Percentiles rank a stretch among this genome's conserved stretches.
Conservation (phyloP, 2,797 vertebrate species). For the Poeciliopsis presidionis region DNA sequence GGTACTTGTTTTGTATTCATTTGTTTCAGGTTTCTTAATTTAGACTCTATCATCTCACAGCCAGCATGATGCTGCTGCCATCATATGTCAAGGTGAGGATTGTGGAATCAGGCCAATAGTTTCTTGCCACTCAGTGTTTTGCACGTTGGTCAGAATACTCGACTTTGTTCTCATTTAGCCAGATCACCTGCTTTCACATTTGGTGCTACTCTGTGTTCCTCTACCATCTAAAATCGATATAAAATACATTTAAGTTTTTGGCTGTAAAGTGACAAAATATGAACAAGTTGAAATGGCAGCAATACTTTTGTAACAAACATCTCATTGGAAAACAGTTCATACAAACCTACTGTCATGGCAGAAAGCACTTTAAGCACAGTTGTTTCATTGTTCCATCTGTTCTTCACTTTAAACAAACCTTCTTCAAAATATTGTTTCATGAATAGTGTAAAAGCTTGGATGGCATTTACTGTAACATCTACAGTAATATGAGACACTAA, state of each 20-base stretch:
- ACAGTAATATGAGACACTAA: not conserved
- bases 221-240: too few species aligned
- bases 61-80: not conserved
- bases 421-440: slow-evolving; percentile 7
- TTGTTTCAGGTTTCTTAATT: not conserved
- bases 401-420: not conserved
- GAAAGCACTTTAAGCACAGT: not conserved
- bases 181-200: not conserved
- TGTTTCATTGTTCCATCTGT: not conserved
- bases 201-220: too few species aligned
- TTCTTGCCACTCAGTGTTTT: not conserved
- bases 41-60: not conserved
- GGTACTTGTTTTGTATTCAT: not conserved
- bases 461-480: not conserved
- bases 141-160: not conserved
- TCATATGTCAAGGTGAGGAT: not conserved
- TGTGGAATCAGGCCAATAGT: not conserved
- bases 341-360: slow-evolving; percentile 6
- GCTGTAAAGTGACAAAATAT: not conserved
- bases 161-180: not conserved
- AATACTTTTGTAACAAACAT: not conserved
- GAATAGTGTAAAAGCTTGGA: slow-evolving; percentile 3
- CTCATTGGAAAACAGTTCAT: not conserved
- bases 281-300: not conserved
- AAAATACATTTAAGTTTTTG: too few species aligned